Conservation (phyloP, 1,140 invertebrate species). For the Hylyphantes graminicola region DNA sequence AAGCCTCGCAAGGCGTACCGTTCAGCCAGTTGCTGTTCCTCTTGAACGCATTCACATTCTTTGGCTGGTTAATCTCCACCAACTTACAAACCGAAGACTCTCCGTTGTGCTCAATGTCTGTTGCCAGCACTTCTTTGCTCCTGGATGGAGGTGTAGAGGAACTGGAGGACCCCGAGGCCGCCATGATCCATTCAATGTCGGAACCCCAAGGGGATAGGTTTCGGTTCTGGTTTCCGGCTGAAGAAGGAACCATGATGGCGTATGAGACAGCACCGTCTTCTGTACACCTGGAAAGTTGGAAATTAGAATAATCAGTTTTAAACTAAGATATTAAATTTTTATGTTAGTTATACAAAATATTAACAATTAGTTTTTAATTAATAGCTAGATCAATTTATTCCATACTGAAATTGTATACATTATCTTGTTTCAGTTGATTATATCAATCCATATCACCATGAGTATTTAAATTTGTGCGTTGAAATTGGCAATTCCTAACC, state of each 20-base stretch:
- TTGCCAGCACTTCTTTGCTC: constrained; percentile 33
- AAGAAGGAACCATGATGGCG: constrained; percentile 67
- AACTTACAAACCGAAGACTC: constrained; percentile 29
- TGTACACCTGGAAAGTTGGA: constrained; percentile 34
- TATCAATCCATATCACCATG: no score
- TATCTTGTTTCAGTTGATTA: no score
- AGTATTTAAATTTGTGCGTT: no score
- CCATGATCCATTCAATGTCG: constrained; percentile 79
- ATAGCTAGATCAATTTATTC: no score
- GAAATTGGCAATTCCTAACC: no score
- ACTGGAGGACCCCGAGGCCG: constrained; percentile 72
- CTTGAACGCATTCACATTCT: constrained; percentile 24
- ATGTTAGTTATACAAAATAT: no score
- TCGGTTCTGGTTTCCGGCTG: constrained; percentile 64
- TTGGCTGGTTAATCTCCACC: constrained; percentile 27
- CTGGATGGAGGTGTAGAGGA: constrained; percentile 59
- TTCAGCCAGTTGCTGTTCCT: constrained; percentile 46
- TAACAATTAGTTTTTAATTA: no score
- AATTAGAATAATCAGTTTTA: no score
- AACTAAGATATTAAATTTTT: no score
- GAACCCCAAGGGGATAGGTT: constrained; percentile 68
- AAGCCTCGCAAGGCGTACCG: constrained; percentile 1
- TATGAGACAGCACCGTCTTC: constrained; percentile 63
- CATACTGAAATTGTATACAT: no score
- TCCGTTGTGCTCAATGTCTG: constrained; percentile 35